Conservation (phyloP, 2,888 invertebrate genomes). For the Oscheius myriophilus region DNA sequence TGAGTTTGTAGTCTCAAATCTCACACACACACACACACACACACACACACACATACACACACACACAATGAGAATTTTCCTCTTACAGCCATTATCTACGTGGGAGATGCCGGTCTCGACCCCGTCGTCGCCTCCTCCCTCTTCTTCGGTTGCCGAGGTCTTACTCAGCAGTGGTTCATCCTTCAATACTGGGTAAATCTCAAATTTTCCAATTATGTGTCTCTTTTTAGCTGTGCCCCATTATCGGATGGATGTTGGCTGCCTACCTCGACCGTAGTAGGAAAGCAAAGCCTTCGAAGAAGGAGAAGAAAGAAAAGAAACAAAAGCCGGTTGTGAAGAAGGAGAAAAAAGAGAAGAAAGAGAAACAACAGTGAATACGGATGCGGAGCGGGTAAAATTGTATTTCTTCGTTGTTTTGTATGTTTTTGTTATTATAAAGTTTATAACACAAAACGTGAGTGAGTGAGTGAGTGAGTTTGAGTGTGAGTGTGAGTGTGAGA, state of each 20-base stretch:
- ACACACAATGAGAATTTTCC: too few relatives aligned
- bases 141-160: constrained; percentile 49
- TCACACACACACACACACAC: too few relatives aligned
- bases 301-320: constrained; percentile 3
- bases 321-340: background rate
- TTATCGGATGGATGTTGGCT: constrained; percentile 46
- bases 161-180: constrained; percentile 44
- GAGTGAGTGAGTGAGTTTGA: too few relatives aligned
- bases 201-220: background rate
- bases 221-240: constrained; percentile 38
- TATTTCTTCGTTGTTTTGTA: too few relatives aligned
- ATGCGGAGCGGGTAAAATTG: too few relatives aligned
- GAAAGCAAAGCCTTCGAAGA: background rate
- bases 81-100: constrained; percentile 39
- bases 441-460: too few relatives aligned
- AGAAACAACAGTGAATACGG: constrained; percentile 11
- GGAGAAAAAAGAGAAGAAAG: constrained; percentile 4
- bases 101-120: constrained; percentile 51
- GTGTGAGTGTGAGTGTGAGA: too few relatives aligned
- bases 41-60: too few relatives aligned
- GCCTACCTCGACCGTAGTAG: constrained; percentile 34
- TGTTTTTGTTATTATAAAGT: too few relatives aligned
- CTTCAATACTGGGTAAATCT: constrained; percentile 45
- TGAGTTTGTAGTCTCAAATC: too few relatives aligned
- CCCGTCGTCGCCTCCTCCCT: constrained; percentile 48